These are phyloP conservation scores for Pseudochaenichthys georgianus DNA, from an alignment of 2,797 vertebrate genomes.

Conservation along the genomic window DNA sequence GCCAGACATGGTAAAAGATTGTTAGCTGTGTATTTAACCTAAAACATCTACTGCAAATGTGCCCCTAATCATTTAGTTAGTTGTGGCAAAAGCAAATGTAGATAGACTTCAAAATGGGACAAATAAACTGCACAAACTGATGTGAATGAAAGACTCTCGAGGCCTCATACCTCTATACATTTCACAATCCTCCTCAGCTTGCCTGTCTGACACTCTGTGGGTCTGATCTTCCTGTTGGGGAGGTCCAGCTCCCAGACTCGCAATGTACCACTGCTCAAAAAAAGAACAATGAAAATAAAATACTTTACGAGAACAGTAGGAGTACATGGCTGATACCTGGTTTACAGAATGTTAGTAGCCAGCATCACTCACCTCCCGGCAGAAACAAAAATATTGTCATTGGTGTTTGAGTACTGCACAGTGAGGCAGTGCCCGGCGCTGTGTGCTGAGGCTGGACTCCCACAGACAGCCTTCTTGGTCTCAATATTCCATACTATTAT, in stretches of 20 bases:
- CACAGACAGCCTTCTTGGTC: constrained; percentile 88
- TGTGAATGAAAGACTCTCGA: background rate
- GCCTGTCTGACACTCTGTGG: constrained; percentile 87
- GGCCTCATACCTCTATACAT: constrained; percentile 84
- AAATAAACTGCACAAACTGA: background rate
- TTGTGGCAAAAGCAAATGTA: background rate
- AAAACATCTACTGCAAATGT: background rate
- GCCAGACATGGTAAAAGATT: background rate
- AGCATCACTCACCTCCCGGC: constrained; percentile 88
- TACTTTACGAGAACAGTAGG: background rate
- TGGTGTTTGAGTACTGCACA: constrained; percentile 83
- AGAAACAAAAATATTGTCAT: constrained; percentile 88
- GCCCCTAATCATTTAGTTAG: background rate
- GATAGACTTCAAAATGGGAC: background rate
- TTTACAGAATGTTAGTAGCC: background rate
- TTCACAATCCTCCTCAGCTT: constrained; percentile 86
- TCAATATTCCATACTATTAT: constrained; percentile 90
- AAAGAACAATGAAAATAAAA: constrained; percentile 19
- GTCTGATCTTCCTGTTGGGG: constrained; percentile 87
- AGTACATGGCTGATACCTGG: background rate
- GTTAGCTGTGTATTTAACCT: background rate
- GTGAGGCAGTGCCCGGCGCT: constrained; percentile 82
- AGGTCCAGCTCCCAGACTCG: constrained; percentile 92
- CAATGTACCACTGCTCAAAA: constrained; percentile 83
- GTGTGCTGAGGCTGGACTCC: constrained; percentile 84